Conservation (phyloP, 92 coral and sea anemone species). For the Desmophyllum pertusum region DNA sequence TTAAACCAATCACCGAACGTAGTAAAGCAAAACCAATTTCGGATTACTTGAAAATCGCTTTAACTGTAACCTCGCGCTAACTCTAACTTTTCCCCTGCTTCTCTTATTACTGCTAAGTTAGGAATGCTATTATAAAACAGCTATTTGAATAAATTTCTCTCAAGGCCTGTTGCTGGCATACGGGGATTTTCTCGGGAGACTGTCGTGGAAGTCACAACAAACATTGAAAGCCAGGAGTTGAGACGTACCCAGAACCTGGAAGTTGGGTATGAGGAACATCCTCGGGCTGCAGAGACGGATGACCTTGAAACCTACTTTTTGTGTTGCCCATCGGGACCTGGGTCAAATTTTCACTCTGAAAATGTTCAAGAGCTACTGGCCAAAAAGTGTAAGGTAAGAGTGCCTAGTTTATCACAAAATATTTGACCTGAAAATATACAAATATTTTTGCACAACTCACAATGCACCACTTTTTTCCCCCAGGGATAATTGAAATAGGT, state of each 20-base stretch:
- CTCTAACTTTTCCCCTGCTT: no score
- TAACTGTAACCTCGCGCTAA: no score
- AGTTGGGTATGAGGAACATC: constrained; percentile 51
- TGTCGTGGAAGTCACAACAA: constrained; percentile 51
- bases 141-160: neutral
- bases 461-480: no score
- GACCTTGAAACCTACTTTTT: constrained; percentile 54
- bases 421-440: no score
- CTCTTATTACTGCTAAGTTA: neutral
- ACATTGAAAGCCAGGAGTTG: constrained; percentile 54
- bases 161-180: constrained; percentile 41
- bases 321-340: neutral
- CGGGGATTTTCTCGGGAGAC: constrained; percentile 61
- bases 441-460: no score
- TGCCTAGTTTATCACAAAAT: no score
- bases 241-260: constrained; percentile 4
- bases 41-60: no score
- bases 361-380: neutral
- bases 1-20: no score
- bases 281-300: constrained; percentile 53
- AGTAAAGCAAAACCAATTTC: no score
- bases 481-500: no score
- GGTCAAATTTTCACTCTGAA: neutral
- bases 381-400: neutral
- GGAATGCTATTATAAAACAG: neutral